Evolutionary conservation across 1,140 invertebrate species (phyloP).

Genomic region (Drosophila nigrodunni): DNA sequence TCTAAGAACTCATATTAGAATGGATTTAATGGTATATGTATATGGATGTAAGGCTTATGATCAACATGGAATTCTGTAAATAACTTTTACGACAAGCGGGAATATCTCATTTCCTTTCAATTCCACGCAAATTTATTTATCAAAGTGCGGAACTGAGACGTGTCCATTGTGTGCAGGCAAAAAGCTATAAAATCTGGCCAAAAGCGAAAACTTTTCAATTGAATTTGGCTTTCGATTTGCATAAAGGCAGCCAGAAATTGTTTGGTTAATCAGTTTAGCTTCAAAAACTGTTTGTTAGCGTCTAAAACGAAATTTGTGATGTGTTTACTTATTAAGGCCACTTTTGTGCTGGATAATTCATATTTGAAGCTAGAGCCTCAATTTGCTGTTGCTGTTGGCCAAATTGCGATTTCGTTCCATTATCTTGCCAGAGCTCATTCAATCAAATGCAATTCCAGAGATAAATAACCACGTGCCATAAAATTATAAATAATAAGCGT

Average conservation of each 20-base stretch:
- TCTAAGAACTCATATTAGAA: too few relatives aligned
- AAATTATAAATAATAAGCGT: conserved; percentile 31
- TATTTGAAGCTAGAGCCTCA: neutral
- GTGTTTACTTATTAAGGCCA: neutral
- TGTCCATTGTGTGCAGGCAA: conserved; percentile 9
- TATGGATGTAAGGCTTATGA: neutral
- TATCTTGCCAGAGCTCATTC: conserved; percentile 13
- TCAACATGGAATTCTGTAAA: neutral
- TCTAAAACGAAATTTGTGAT: neutral
- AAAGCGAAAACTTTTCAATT: conserved; percentile 25
- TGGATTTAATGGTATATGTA: too few relatives aligned
- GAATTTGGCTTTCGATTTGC: conserved; percentile 33
- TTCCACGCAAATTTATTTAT: neutral
- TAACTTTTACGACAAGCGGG: neutral
- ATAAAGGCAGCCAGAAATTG: conserved; percentile 25
- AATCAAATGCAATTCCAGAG: conserved; percentile 26
- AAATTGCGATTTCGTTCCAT: conserved; percentile 10
- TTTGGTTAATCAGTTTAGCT: conserved; percentile 17
- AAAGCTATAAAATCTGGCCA: conserved; percentile 18
- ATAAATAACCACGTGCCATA: conserved; percentile 31
- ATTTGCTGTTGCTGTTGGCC: neutral
- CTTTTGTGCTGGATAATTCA: neutral
- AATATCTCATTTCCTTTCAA: conserved; percentile 11
- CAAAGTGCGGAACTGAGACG: neutral
- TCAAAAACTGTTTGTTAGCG: conserved; percentile 6